Base-by-base conservation (phyloP, 2,113 vertebrate species). In the Lepus americanus region DNA sequence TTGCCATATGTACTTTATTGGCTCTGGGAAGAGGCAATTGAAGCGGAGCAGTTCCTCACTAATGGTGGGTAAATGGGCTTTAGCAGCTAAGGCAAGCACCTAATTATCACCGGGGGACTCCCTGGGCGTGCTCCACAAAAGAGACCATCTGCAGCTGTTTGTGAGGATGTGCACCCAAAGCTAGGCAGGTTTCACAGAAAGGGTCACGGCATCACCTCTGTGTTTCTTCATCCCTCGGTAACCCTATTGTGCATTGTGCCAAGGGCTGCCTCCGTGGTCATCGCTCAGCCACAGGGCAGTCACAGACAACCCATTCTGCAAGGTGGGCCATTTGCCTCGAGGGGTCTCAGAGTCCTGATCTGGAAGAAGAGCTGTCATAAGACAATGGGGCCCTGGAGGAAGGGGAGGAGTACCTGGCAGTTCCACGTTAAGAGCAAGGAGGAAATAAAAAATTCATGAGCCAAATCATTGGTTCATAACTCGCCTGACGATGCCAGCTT, bases 401-500 rank as follows among this genome's bases (percentile, higher is more conserved):
- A 95, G 29, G 16, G 27, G 39, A 85, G 61, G 55, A 87, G 70
- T 91, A 91, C 55, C 84, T 90, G 73, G 95, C 76, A 92, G 88
- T 76, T 95, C 44, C 84, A 96, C 96, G 77, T 63, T 31, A 84
- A 97, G 95, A 92, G 69, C 76, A 96, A 96, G 84, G 78, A 97
- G 83, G 61, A 95, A 95, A 97, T 96, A 92, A 96, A 97, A 97
- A 97, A 94, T 77, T 95, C 83, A 97, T 96, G 95, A 90, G 77
- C 55, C 83, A 94, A 92, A 95, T 96, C 83, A 97, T 96, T 95
- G 89, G 63, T 96, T 98, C 95, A 89, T 95, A 98, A 97, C 77
- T 90, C 66, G 7, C 44, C 59, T 92, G 92, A 64, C 73, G 70
- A 80, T 72, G 51, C 74, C 72, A 95, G 63, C 44, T 90, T 83